Evolutionary conservation across 2,797 vertebrate species (phyloP).

Genomic region (Podarcis siculus): DNA sequence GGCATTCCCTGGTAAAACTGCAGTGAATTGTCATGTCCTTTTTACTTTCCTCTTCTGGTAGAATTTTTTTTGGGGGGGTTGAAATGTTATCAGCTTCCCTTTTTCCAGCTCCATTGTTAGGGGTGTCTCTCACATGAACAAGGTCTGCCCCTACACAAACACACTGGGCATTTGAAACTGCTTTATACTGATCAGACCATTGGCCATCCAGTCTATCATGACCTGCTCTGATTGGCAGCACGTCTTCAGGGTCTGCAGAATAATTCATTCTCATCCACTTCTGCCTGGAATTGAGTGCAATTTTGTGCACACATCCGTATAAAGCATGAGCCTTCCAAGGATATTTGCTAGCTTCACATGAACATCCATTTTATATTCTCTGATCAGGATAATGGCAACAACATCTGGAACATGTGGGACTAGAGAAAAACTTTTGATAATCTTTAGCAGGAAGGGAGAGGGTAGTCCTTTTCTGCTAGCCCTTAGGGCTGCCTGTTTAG

Average conservation of each 20-base stretch:
- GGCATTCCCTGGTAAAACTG: neutral
- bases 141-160: neutral
- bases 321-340: neutral
- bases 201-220: neutral
- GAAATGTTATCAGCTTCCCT: neutral
- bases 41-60: neutral
- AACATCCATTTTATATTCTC: neutral
- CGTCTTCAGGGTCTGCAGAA: neutral
- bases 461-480: neutral
- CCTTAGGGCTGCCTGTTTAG: neutral
- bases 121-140: neutral
- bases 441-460: neutral
- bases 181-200: neutral
- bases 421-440: neutral
- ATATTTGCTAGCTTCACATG: neutral
- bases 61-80: neutral
- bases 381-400: neutral
- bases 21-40: neutral
- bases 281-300: neutral
- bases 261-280: neutral
- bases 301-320: neutral
- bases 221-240: neutral
- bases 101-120: neutral
- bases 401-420: neutral
- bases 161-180: no score